These are phyloP conservation scores for Saimiri boliviensis DNA, from an alignment of 2,113 vertebrate genomes.

Conservation along the genomic window DNA sequence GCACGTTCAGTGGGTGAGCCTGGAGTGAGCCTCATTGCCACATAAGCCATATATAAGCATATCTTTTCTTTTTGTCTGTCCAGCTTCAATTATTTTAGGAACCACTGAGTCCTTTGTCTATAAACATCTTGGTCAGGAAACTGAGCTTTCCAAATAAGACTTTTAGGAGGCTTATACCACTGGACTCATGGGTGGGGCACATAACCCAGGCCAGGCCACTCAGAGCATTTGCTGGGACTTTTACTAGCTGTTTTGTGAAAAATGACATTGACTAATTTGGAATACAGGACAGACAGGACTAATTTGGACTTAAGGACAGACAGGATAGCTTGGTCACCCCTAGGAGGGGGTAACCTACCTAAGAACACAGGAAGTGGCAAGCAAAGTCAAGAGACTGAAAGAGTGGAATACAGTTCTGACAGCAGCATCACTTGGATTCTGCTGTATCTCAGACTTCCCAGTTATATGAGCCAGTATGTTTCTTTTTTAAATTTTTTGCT, in stretches of 20 bases:
- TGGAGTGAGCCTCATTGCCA: not conserved
- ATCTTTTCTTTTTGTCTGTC: not conserved
- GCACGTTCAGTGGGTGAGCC: not conserved
- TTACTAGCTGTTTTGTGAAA: not conserved
- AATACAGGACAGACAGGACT: too few species aligned
- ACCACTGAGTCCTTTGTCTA: not conserved
- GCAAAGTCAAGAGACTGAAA: not conserved
- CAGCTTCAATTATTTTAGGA: not conserved
- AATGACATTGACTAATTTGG: not conserved
- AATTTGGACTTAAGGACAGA: not conserved
- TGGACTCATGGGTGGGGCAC: not conserved
- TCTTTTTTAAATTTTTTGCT: not conserved
- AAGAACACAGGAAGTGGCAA: not conserved
- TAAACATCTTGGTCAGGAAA: not conserved
- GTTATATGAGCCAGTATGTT: not conserved
- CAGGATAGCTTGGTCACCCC: not conserved
- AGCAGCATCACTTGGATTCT: not conserved
- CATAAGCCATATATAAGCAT: not conserved
- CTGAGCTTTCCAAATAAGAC: too few species aligned
- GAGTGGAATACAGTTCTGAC: not conserved
- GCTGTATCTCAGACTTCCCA: not conserved
- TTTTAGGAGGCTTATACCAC: not conserved
- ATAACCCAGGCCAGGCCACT: not conserved
- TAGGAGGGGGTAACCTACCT: not conserved
- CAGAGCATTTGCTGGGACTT: not conserved